Conservation (phyloP, 2,888 invertebrate genomes). For the Pristionchus mayeri region DNA sequence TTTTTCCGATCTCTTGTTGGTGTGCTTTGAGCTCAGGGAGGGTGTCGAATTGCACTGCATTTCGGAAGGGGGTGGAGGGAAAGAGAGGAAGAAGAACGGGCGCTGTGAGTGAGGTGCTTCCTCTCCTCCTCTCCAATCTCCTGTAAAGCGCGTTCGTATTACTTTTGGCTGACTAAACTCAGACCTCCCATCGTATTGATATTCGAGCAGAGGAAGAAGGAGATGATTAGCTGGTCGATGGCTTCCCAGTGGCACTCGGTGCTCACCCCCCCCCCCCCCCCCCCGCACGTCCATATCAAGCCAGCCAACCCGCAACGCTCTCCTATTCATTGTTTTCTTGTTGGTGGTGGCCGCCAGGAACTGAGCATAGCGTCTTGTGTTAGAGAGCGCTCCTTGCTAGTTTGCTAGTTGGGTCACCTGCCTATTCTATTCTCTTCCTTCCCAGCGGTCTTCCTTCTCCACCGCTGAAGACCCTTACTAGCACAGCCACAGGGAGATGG, state of each 20-base stretch:
- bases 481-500: background rate
- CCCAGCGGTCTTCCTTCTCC: too few relatives aligned
- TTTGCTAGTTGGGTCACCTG: too few relatives aligned
- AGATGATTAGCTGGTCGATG: background rate
- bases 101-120: background rate
- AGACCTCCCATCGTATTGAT: background rate
- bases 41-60: constrained; percentile 34
- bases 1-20: background rate
- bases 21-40: constrained; percentile 7
- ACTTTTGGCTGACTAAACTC: background rate
- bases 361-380: too few relatives aligned
- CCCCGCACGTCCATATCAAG: background rate
- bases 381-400: too few relatives aligned
- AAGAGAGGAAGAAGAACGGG: background rate
- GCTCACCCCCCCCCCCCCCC: too few relatives aligned
- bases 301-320: background rate
- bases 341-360: constrained; percentile 4
- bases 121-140: background rate
- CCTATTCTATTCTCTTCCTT: too few relatives aligned
- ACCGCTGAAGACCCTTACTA: too few relatives aligned
- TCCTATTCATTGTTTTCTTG: constrained; percentile 24
- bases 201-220: background rate
- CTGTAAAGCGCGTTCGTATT: background rate
- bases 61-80: background rate
- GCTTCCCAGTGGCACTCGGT: background rate